Conservation (phyloP, 2,888 invertebrate genomes). For the Epistrophe eligans region DNA sequence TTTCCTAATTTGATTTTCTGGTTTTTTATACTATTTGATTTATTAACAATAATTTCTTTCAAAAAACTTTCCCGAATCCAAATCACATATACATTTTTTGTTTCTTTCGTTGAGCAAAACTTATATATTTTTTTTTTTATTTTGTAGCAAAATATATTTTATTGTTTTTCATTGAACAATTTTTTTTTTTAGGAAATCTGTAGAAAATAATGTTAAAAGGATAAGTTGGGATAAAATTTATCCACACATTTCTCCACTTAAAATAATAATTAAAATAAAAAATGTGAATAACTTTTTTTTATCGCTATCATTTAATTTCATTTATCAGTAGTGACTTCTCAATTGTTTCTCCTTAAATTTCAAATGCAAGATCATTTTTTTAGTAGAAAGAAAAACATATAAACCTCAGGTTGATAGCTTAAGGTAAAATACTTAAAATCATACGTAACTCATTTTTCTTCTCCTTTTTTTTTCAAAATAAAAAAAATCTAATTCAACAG, state of each 20-base stretch:
- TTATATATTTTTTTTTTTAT: constrained; percentile 21
- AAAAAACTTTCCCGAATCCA: constrained; percentile 32
- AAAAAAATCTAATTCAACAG: too few relatives aligned
- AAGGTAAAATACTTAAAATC: constrained; percentile 10
- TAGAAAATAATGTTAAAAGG: constrained; percentile 46
- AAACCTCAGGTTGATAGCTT: not conserved
- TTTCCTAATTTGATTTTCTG: constrained; percentile 54
- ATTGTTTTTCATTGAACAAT: constrained; percentile 44
- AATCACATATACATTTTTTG: constrained; percentile 56
- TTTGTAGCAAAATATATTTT: constrained; percentile 65
- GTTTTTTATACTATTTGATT: constrained; percentile 40
- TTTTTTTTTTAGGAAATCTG: constrained; percentile 54
- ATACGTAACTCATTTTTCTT: not conserved
- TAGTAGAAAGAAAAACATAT: not conserved
- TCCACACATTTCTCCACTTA: constrained; percentile 67
- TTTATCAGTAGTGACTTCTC: not conserved
- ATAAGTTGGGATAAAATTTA: constrained; percentile 30
- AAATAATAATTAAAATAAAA: constrained; percentile 11
- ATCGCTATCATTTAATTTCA: not conserved
- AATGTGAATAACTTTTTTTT: not conserved
- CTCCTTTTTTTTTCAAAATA: not conserved
- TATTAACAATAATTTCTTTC: constrained; percentile 40
- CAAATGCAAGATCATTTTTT: constrained; percentile 4
- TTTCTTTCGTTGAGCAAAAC: constrained; percentile 67
- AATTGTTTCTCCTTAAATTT: not conserved